Conservation (phyloP, 2,797 vertebrate genomes). For the Melanotaenia parkinsoni region DNA sequence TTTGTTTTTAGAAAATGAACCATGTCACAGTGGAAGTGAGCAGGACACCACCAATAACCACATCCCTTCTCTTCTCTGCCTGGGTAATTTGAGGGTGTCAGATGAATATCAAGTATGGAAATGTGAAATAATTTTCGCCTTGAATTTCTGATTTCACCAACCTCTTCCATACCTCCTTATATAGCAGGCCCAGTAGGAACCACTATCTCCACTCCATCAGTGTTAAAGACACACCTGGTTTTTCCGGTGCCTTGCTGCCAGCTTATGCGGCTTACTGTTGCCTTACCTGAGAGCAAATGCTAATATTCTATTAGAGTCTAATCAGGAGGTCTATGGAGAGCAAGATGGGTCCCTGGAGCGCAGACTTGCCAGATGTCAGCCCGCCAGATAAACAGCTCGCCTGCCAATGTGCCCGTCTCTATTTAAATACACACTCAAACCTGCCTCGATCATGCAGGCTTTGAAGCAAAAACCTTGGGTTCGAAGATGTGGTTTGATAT, state of each 20-base stretch:
- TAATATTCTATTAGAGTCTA: constrained; percentile 92
- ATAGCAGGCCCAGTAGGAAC: constrained; percentile 47
- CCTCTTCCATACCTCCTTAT: constrained; percentile 52
- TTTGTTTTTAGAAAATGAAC: constrained; percentile 21
- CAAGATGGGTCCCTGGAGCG: constrained; percentile 82
- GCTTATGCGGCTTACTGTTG: constrained; percentile 80
- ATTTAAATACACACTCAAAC: constrained; percentile 83
- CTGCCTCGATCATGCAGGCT: constrained; percentile 62
- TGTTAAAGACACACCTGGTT: constrained; percentile 71
- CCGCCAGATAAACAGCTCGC: constrained; percentile 84
- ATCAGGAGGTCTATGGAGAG: constrained; percentile 86
- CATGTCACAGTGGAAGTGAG: constrained; percentile 35
- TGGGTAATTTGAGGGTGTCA: constrained; percentile 12
- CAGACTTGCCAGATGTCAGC: constrained; percentile 82
- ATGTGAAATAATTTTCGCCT: constrained; percentile 19
- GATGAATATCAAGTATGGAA: constrained; percentile 27
- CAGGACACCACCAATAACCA: constrained; percentile 28
- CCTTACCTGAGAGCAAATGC: constrained; percentile 90
- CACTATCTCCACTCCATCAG: constrained; percentile 45
- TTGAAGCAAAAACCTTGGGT: constrained; percentile 76
- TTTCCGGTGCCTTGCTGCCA: constrained; percentile 74
- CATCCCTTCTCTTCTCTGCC: constrained; percentile 5
- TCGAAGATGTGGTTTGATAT: constrained; percentile 56
- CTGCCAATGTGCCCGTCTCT: constrained; percentile 82
- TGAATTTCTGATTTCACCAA: constrained; percentile 1